phyloP scores from a whole-genome alignment of 2,113 vertebrate species.

The Tichodroma muraria region DNA sequence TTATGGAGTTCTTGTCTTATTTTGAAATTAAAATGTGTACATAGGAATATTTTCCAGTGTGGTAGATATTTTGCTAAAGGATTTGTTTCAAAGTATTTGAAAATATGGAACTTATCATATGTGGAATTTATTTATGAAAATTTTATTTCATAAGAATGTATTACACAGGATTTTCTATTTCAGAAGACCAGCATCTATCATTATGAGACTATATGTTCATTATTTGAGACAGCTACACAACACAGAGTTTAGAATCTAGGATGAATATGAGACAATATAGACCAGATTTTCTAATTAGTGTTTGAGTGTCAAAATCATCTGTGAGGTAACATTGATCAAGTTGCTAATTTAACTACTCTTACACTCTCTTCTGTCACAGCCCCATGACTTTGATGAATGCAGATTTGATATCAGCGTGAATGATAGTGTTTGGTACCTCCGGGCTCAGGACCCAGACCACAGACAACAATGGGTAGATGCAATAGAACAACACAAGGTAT shows the following conservation, averaged over 20 bases:
- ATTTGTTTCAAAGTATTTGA: neutral
- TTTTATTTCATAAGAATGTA: neutral
- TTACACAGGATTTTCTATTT: neutral
- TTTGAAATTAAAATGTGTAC: neutral
- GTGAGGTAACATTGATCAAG: neutral
- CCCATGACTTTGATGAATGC: constrained; percentile 98
- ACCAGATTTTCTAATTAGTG: neutral
- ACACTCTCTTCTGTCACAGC: constrained; percentile 68
- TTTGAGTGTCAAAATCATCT: neutral
- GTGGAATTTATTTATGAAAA: neutral
- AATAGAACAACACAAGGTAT: constrained; percentile 95
- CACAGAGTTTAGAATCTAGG: neutral
- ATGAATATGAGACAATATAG: neutral
- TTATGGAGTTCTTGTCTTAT: neutral
- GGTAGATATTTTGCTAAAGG: neutral
- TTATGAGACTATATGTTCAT: neutral
- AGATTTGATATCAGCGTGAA: constrained; percentile 98
- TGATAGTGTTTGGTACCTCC: constrained; percentile 96
- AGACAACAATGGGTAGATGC: constrained; percentile 93
- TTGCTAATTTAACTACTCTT: constrained; percentile 21
- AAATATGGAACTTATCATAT: neutral
- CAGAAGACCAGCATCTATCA: neutral
- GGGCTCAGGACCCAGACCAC: constrained; percentile 91
- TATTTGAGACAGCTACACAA: neutral
- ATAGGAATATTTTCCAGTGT: neutral